Evolutionary conservation across 2,113 vertebrate species (phyloP).

Genomic region (Bothrops jararaca): DNA sequence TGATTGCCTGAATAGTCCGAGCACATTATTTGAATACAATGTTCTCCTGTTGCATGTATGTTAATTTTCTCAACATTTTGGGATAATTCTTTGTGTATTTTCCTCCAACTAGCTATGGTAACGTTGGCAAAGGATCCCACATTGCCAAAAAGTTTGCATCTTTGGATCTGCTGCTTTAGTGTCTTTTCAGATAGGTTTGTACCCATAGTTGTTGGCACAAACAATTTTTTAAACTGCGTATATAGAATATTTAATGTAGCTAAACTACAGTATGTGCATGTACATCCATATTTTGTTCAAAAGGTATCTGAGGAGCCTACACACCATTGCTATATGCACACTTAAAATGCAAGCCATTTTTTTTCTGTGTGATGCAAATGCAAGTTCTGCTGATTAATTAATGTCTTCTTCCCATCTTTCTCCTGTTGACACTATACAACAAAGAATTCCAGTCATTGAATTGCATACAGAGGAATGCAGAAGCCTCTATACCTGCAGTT

Average conservation of each 20-base stretch:
- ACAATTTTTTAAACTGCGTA: neutral
- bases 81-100: neutral
- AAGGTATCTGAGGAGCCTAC: neutral
- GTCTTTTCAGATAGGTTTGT: neutral
- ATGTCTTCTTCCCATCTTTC: slow-evolving; percentile 68
- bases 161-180: neutral
- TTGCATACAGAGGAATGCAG: neutral
- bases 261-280: neutral
- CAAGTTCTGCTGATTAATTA: slow-evolving; percentile 41
- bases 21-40: neutral
- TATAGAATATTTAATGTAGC: neutral
- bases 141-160: neutral
- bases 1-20: neutral
- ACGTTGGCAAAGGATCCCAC: neutral
- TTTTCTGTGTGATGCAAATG: neutral
- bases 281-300: neutral
- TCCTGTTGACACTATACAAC: slow-evolving; percentile 6
- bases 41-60: neutral
- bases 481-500: slow-evolving; percentile 50
- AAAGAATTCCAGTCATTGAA: neutral
- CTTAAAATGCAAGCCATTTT: neutral
- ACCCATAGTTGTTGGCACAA: neutral
- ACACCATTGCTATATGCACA: neutral
- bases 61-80: neutral
- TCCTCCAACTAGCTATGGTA: neutral